These are phyloP conservation scores for Perodicticus potto DNA, from an alignment of 2,797 vertebrate genomes.

Conservation along the genomic window DNA sequence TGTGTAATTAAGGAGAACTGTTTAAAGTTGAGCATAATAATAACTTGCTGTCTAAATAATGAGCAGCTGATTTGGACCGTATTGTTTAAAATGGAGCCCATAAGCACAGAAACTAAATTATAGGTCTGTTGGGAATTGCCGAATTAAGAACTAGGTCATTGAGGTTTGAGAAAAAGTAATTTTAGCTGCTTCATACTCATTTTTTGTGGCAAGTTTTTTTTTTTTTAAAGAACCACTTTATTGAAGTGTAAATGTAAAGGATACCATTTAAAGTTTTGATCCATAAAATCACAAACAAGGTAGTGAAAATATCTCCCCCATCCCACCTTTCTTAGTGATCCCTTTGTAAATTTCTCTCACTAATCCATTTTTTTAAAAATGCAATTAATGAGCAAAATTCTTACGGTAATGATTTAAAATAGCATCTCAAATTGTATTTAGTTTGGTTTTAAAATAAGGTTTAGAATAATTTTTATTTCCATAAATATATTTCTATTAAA, in stretches of 20 bases:
- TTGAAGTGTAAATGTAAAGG: not conserved
- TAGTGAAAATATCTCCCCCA: not conserved
- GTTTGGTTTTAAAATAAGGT: constrained; percentile 31
- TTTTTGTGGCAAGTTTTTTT: not conserved
- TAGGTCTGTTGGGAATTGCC: not conserved
- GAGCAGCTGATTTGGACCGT: not conserved
- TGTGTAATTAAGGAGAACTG: not conserved
- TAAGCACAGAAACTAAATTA: not conserved
- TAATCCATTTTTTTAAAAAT: not conserved
- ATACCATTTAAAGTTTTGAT: not conserved
- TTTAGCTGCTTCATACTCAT: not conserved
- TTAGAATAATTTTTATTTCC: constrained; percentile 47
- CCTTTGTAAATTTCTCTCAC: not conserved
- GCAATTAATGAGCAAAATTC: constrained; percentile 38
- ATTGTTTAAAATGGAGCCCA: not conserved
- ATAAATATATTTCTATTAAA: constrained; percentile 47
- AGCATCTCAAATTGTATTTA: constrained; percentile 35
- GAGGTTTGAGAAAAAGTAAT: not conserved
- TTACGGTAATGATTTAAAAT: constrained; percentile 34
- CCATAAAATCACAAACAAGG: not conserved
- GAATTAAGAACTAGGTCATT: not conserved
- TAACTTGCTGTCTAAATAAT: not conserved
- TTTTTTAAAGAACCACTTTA: not conserved
- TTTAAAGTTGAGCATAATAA: not conserved
- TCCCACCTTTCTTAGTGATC: not conserved